A percentile compares a stretch with the other conserved stretches of the same genome.
These are phyloP conservation scores for Parnassius apollo DNA, from an alignment of 2,888 invertebrate species.

Conservation along the genomic window DNA sequence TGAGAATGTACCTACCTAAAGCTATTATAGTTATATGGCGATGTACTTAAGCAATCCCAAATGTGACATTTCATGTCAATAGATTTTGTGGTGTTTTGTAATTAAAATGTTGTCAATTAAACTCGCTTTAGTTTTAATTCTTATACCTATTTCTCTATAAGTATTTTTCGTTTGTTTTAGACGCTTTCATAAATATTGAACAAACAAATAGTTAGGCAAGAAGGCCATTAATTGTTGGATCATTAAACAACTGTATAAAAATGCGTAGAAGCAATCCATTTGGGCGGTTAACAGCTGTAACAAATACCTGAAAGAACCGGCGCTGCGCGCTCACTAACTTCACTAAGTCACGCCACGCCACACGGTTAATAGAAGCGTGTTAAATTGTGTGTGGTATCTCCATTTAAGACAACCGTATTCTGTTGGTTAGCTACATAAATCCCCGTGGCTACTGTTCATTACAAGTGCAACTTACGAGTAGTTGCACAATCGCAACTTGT, in stretches of 20 bases:
- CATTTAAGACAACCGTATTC: slow-evolving; percentile 48
- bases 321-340: slow-evolving; percentile 50
- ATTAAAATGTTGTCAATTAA: slow-evolving; percentile 81
- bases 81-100: slow-evolving; percentile 81
- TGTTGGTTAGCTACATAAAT: slow-evolving; percentile 41
- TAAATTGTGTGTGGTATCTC: slow-evolving; percentile 71
- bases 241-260: slow-evolving; percentile 36
- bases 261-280: slow-evolving; percentile 44
- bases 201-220: slow-evolving; percentile 29
- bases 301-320: slow-evolving; percentile 53
- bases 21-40: slow-evolving; percentile 64
- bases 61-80: slow-evolving; percentile 71
- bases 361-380: slow-evolving; percentile 51
- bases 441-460: slow-evolving; percentile 33
- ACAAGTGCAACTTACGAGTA: slow-evolving; percentile 24
- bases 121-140: slow-evolving; percentile 16
- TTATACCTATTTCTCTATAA: not conserved
- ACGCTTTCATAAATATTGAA: not conserved
- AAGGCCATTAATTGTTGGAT: slow-evolving; percentile 17
- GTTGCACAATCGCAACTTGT: slow-evolving; percentile 28
- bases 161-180: not conserved
- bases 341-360: slow-evolving; percentile 63
- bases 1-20: slow-evolving; percentile 62
- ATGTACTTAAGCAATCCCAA: slow-evolving; percentile 75
- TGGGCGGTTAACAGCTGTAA: slow-evolving; percentile 55